Base-by-base conservation (phyloP, 2,113 vertebrate genomes). In the Daubentonia madagascariensis region DNA sequence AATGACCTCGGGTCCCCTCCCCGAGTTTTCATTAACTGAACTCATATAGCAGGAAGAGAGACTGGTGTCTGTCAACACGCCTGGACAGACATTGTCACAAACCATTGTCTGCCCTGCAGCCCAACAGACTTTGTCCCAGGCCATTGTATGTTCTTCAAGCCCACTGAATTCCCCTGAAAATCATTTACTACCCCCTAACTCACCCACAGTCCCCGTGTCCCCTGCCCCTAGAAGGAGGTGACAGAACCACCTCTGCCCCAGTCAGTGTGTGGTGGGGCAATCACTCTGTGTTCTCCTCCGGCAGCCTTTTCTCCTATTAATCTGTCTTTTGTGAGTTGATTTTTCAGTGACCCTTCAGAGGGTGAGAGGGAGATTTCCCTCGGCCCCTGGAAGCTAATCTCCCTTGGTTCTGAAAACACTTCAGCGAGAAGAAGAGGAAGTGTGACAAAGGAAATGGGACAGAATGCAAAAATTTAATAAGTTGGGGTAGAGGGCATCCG, bases 211-310 rank as follows among this genome's bases (percentile, higher is more conserved):
- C 43, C 73, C 72, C 43, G 4, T 68, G 35, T 76, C 28, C 73
- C 45, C 28, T 48, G 8, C 73, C 28, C 28, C 43, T 8, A 16
- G 72, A 75, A 28, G 72, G 45, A 10, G 73, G 22, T 0, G 4
- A 7, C 14, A 32, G 4, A 8, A 14, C 25, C 28, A 5, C 5
- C 14, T 32, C 43, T 18, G 43, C 43, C 14, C 11, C 20, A 4
- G n/a, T n/a, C 23, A 2, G 25, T 18, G 73, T 25, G 43, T 8
- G 16, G 1, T 2, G 7, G 43, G 8, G 8, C 9, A 5, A 48
- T 4, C 8, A 9, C 28, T 16, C n/a, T n/a, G n/a, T n/a, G n/a
- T n/a, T n/a, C n/a, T n/a, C n/a, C n/a, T n/a, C n/a, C n/a, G n/a
- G n/a, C n/a, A n/a, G n/a, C n/a, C n/a, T n/a, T n/a, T 48, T 48